Conservation (phyloP, 2,113 vertebrate genomes). For the Rallus limicola region DNA sequence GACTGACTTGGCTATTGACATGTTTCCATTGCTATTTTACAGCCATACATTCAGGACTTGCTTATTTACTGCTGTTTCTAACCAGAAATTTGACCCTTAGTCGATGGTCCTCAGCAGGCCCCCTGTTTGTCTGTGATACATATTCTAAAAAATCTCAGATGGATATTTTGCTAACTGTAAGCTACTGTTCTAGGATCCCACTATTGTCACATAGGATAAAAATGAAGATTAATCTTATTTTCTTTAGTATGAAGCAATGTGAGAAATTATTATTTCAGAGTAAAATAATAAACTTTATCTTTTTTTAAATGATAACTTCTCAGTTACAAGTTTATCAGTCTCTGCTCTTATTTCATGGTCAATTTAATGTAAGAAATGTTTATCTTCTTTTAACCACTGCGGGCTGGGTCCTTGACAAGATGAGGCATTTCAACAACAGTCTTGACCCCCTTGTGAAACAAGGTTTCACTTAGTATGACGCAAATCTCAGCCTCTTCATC, state of each 20-base stretch:
- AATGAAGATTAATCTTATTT: not conserved
- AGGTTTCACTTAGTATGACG: constrained; percentile 8
- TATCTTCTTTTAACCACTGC: not conserved
- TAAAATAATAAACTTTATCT: not conserved
- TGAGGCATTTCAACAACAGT: not conserved
- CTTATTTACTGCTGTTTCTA: not conserved
- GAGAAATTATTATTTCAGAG: not conserved
- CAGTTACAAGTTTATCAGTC: not conserved
- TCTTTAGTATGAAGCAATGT: not conserved
- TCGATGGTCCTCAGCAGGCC: not conserved
- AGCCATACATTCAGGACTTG: not conserved
- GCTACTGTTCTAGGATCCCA: not conserved
- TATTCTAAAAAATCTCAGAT: not conserved
- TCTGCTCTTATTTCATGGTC: not conserved
- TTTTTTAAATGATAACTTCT: not conserved
- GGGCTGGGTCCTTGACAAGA: constrained; percentile 9
- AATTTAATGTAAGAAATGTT: constrained; percentile 2
- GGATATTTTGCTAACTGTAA: not conserved
- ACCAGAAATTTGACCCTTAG: not conserved
- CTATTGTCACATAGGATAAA: not conserved
- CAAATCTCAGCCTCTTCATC: constrained; percentile 57
- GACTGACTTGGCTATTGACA: not conserved
- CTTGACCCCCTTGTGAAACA: constrained; percentile 31
- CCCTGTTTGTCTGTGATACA: not conserved
- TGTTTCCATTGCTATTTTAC: not conserved